Evolutionary conservation across 2,797 vertebrate species (phyloP).

Genomic region (Gorsachius magnificus): DNA sequence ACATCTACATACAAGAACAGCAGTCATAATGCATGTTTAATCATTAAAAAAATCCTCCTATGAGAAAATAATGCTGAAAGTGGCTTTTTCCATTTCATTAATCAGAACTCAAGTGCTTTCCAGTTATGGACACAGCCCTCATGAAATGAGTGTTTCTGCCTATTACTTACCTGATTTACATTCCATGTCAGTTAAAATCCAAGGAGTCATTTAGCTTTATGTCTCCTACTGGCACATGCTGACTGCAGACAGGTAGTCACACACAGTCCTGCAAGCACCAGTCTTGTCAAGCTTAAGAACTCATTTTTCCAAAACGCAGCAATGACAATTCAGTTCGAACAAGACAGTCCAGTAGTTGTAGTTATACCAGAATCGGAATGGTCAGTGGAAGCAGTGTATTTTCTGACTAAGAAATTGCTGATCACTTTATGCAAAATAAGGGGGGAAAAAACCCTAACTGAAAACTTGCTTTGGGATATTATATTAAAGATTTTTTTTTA

Average conservation of each 20-base stretch:
- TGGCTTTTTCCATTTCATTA: background rate
- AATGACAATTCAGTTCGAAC: background rate
- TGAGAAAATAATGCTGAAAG: background rate
- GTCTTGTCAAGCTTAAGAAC: background rate
- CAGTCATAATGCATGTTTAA: background rate
- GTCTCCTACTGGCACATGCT: background rate
- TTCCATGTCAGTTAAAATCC: background rate
- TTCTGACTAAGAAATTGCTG: background rate
- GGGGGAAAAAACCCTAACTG: background rate
- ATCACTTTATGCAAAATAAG: background rate
- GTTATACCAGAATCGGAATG: background rate
- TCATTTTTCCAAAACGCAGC: background rate
- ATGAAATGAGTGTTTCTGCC: background rate
- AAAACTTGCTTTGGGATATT: constrained; percentile 16
- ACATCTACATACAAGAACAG: background rate
- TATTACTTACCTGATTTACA: background rate
- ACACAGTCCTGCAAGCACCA: background rate
- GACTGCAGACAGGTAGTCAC: background rate
- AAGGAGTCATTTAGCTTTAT: background rate
- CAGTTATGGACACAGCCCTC: background rate
- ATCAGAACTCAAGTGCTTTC: background rate
- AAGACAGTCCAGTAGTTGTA: background rate
- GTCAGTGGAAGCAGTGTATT: background rate
- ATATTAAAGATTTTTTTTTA: background rate
- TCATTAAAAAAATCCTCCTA: background rate